Evolutionary conservation across 2,888 invertebrate genomes (phyloP).

Genomic region (Microplitis deprimator): DNA sequence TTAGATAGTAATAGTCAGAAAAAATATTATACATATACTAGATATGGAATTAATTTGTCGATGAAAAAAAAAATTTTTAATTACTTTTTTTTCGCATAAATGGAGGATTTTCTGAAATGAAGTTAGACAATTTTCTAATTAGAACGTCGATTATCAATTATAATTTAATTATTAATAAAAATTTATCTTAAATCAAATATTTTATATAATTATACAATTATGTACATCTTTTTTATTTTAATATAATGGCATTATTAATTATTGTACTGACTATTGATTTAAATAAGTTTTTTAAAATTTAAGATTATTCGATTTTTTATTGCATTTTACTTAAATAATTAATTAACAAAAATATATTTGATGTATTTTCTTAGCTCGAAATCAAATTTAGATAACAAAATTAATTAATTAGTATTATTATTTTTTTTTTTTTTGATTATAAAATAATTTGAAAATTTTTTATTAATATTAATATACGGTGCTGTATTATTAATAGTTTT

Average conservation of each 20-base stretch:
- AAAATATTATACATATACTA: too few relatives aligned
- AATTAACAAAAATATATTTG: constrained; percentile 1
- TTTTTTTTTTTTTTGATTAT: too few relatives aligned
- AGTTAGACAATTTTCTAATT: too few relatives aligned
- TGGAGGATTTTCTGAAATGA: too few relatives aligned
- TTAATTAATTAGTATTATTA: too few relatives aligned
- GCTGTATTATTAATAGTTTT: background rate
- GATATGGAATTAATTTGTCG: too few relatives aligned
- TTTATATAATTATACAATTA: constrained; percentile 16
- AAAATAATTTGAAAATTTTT: background rate
- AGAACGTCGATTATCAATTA: too few relatives aligned
- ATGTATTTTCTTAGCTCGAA: background rate
- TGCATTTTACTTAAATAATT: background rate
- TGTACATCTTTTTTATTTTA: constrained; percentile 21
- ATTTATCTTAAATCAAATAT: constrained; percentile 39
- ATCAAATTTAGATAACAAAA: too few relatives aligned
- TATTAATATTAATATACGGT: background rate
- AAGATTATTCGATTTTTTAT: constrained; percentile 1
- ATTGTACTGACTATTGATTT: background rate
- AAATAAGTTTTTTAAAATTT: background rate
- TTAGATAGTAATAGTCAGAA: too few relatives aligned
- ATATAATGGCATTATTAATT: constrained; percentile 1
- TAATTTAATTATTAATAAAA: constrained; percentile 39
- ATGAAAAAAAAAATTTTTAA: too few relatives aligned
- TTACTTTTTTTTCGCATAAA: too few relatives aligned